phyloP scores from a whole-genome alignment of 1,140 invertebrate species.

The Parasteatoda tepidariorum region DNA sequence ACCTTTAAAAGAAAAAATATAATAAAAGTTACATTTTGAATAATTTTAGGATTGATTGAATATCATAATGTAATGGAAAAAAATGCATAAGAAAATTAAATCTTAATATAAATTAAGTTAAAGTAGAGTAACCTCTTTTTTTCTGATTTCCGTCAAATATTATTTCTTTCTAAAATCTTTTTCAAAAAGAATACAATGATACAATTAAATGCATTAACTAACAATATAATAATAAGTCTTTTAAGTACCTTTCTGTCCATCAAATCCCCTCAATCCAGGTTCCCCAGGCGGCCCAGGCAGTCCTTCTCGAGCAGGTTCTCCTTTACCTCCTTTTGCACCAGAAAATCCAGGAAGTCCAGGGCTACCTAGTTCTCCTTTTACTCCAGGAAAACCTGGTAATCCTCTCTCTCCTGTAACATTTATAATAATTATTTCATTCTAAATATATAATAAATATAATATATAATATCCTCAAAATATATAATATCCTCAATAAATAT shows the following conservation, averaged over 20 bases:
- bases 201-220: too few relatives aligned
- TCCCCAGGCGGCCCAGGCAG: constrained; percentile 62
- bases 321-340: constrained; percentile 56
- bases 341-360: constrained; percentile 74
- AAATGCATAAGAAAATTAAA: too few relatives aligned
- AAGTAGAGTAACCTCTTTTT: too few relatives aligned
- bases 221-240: neutral
- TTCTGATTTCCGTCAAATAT: too few relatives aligned
- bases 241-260: constrained; percentile 69
- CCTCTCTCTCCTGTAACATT: constrained; percentile 65
- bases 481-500: too few relatives aligned
- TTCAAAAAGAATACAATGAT: too few relatives aligned
- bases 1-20: constrained; percentile 4
- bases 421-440: neutral
- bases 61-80: neutral
- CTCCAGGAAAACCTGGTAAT: constrained; percentile 73
- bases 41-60: neutral
- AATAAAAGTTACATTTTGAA: neutral
- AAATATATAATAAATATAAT: too few relatives aligned
- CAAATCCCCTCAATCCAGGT: constrained; percentile 71
- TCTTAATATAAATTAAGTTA: too few relatives aligned
- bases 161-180: too few relatives aligned
- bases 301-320: constrained; percentile 61
- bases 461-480: too few relatives aligned
- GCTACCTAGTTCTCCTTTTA: constrained; percentile 70